A percentile compares a stretch with the other conserved stretches of the same genome.
Evolutionary conservation across 2,888 invertebrate genomes (phyloP).

Genomic region (Lysandra coridon): DNA sequence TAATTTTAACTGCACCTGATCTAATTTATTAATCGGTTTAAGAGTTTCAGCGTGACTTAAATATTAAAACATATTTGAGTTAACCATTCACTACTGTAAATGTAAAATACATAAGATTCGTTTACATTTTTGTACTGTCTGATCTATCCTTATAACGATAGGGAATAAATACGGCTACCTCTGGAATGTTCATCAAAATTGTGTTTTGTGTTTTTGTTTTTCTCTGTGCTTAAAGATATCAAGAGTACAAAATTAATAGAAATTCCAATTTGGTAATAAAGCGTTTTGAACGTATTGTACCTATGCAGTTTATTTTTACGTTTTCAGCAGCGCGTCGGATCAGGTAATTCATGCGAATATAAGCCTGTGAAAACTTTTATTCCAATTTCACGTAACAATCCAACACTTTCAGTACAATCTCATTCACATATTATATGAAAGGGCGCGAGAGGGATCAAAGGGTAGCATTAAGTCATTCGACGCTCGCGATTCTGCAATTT

Average conservation of each 20-base stretch:
- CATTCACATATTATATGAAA: slow-evolving; percentile 42
- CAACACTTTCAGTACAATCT: neutral
- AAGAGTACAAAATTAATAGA: neutral
- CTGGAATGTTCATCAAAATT: too few relatives aligned
- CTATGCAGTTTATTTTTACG: neutral
- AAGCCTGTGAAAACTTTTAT: neutral
- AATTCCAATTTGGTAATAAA: neutral
- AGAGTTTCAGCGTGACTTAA: neutral
- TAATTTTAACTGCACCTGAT: slow-evolving; percentile 6
- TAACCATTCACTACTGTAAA: neutral
- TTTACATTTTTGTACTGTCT: too few relatives aligned
- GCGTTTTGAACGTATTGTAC: neutral
- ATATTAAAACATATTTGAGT: neutral
- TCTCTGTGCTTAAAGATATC: neutral
- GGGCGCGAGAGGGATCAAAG: slow-evolving; percentile 76
- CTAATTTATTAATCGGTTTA: neutral
- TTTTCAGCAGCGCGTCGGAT: neutral
- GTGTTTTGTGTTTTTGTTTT: neutral
- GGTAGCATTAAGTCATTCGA: slow-evolving; percentile 78
- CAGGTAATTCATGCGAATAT: neutral
- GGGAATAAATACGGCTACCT: too few relatives aligned
- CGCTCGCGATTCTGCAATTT: slow-evolving; percentile 70
- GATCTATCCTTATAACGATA: too few relatives aligned
- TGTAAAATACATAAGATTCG: too few relatives aligned
- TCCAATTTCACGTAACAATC: neutral